Evolutionary conservation across 2,888 invertebrate species (phyloP), one percentile per base, ranked within the genome.

Genomic region (Deilephila porcellus): DNA sequence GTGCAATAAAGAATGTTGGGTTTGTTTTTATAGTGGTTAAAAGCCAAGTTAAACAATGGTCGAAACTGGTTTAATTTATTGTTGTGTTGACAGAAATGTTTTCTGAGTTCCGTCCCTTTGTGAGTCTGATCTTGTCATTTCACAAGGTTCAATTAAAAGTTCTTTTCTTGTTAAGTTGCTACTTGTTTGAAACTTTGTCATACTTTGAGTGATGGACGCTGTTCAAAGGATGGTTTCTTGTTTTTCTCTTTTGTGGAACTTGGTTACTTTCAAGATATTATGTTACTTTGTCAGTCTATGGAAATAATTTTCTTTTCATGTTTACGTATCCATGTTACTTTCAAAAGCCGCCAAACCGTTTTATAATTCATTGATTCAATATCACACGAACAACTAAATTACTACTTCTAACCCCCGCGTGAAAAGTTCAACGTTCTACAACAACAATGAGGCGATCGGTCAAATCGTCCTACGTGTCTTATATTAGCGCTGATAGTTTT

Each of bases 371-470:
- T 56, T 5, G 4, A n/a, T 56, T 56, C 56, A 56, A 56, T 19
- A 56, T 56, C 6, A 5, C n/a, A 56, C n/a, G 32, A 32, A 5
- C 56, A n/a, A 25, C 25, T 25, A 25, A 25, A n/a, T n/a, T 5
- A n/a, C n/a, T 37, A 64, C 19, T 20, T 20, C 20, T 11, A 8
- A 11, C 45, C 37, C 67, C 17, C 25, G 20, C 25, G 25, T 67
- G 4, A 29, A 25, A 67, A 52, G 67, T 67, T 67, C 52, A 67
- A 25, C 14, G 52, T 45, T 52, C 52, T 17, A 11, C 25, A 56
- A 56, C 6, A n/a, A 56, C 52, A 67, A 67, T 45, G 25, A 64
- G 11, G 37, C 45, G 64, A 67, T 67, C 67, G 67, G 67, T 67
- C 67, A 52, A 45, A 52, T 52, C 67, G 25, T 45, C 67, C 67